Evolutionary conservation across 2,888 invertebrate species (phyloP), one percentile per base, ranked within the genome.

Genomic region (Protodeltote pygarga): DNA sequence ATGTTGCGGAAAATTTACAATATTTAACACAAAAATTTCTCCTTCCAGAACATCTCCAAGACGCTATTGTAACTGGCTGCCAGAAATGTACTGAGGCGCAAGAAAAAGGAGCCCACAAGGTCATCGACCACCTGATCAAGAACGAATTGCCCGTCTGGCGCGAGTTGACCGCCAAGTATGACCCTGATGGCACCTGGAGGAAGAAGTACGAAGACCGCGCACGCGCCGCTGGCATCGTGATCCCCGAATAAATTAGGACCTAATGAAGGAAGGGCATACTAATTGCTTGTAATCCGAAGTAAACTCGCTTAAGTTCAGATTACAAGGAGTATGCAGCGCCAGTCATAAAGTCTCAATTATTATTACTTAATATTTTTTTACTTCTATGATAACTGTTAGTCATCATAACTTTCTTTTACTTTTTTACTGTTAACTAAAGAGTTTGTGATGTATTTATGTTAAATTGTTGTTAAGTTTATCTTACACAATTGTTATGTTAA

Each of bases 61-160:
- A 96, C 48, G 96, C 95, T 0, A 80, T 96, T 25, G 84, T 91
- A 54, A 94, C 93, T 3, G 94, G 94, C 34, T 96, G 96, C 78
- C 68, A 73, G 39, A 95, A 95, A 76, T 96, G 96, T 76, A 95
- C 93, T 15, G 94, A 94, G 20, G 89, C 89, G 14, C 96, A 96
- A 76, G 93, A 91, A 71, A 75, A 83, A 2, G 94, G 94, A 27
- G 93, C 94, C 21, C 93, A 93, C 71, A 94, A 92, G 58, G 94
- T 95, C 3, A 93, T 96, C 19, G 92, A 93, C 10, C 93, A 90
- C 70, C 85, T 97, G 53, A 94, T 95, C 60, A 93, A 95, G 55
- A 89, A 95, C 33, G 94, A 95, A 70, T 88, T 92, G 0, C 92
- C 92, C 0, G 83, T 93, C 71, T 97, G 95, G 95, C 92, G 92